A percentile compares a stretch with the other conserved stretches of the same genome.
Evolutionary conservation across 92 coral and sea anemone genomes (phyloP).

Genomic region (Phymanthus crucifer): DNA sequence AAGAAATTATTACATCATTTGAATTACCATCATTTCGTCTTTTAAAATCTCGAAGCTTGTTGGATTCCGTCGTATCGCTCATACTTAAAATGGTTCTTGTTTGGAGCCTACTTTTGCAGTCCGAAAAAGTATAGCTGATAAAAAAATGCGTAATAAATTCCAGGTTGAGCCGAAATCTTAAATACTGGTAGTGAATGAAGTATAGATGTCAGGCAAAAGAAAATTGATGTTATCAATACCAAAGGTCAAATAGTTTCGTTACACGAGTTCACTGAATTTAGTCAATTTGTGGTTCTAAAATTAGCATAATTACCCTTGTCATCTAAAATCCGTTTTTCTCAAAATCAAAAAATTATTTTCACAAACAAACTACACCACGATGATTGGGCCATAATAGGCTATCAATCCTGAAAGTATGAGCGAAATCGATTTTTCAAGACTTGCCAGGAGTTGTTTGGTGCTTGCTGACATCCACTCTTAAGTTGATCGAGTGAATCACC

Average conservation of each 20-base stretch:
- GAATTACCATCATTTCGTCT: constrained; percentile 1
- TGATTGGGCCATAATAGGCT: not conserved
- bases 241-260: not conserved
- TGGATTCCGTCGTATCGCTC: not conserved
- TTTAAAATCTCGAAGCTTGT: not conserved
- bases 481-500: constrained; percentile 8
- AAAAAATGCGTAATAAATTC: not conserved
- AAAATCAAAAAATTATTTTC: constrained; percentile 7
- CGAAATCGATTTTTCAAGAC: not conserved
- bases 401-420: not conserved
- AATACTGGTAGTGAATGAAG: not conserved
- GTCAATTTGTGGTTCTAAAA: not conserved
- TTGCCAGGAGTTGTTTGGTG: not conserved
- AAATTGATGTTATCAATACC: not conserved
- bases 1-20: not conserved
- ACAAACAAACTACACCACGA: constrained; percentile 15
- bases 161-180: not conserved
- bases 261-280: constrained; percentile 1
- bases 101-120: not conserved
- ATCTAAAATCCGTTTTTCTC: not conserved
- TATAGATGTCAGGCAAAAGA: not conserved
- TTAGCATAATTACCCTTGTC: not conserved
- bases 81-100: constrained; percentile 1
- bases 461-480: not conserved
- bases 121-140: not conserved